These are phyloP conservation scores for Laodelphax striatellus DNA, from an alignment of 1,140 invertebrate species.

Conservation along the genomic window DNA sequence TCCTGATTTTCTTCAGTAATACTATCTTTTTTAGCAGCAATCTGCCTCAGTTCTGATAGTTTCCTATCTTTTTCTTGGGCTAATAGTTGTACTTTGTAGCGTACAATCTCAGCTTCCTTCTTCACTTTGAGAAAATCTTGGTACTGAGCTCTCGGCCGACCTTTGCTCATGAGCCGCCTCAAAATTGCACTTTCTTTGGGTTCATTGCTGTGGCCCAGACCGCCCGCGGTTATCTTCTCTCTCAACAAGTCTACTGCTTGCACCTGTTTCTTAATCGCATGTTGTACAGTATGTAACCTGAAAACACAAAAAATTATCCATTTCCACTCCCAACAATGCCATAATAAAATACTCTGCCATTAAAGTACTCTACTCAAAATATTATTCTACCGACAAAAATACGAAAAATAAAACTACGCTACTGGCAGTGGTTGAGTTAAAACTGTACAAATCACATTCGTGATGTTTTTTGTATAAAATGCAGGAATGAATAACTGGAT, in stretches of 20 bases:
- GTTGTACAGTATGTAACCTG: conserved; percentile 43
- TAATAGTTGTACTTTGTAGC: conserved; percentile 42
- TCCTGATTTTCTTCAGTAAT: conserved; percentile 35
- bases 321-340: no score
- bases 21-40: conserved; percentile 19
- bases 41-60: conserved; percentile 24
- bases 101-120: conserved; percentile 43
- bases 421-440: no score
- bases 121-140: conserved; percentile 17
- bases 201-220: conserved; percentile 13
- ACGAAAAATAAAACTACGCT: no score
- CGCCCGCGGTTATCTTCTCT: conserved; percentile 36
- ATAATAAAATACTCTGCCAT: no score
- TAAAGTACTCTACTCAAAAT: no score
- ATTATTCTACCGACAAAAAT: no score
- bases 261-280: conserved; percentile 43
- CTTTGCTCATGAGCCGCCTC: conserved; percentile 20
- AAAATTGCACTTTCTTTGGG: conserved; percentile 20
- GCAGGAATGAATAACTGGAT: no score
- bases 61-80: conserved; percentile 42
- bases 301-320: conserved; percentile 1
- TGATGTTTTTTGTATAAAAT: no score
- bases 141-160: conserved; percentile 19
- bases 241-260: conserved; percentile 39
- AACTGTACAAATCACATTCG: no score